Evolutionary conservation across 1,140 invertebrate genomes (phyloP).

Genomic region (Drosophila tsacasi): DNA sequence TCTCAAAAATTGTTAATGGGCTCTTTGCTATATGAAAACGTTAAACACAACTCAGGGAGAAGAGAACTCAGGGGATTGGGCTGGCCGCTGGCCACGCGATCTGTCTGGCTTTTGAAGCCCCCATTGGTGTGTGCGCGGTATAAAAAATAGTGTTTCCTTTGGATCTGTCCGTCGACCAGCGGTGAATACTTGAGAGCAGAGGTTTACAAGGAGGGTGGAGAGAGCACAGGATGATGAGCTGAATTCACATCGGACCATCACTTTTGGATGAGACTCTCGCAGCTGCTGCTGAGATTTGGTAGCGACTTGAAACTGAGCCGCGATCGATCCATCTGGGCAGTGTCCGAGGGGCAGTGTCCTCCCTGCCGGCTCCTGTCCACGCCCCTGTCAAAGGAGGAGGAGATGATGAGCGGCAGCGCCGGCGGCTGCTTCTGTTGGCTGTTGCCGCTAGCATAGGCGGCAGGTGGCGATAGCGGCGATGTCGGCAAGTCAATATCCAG

Average conservation of each 20-base stretch:
- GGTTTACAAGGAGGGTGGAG: conserved; percentile 7
- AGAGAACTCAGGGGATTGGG: conserved; percentile 19
- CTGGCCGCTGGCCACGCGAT: conserved; percentile 25
- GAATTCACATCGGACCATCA: conserved; percentile 65
- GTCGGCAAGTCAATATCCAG: conserved; percentile 77
- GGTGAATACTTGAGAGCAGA: conserved; percentile 59
- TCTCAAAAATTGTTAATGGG: conserved; percentile 82
- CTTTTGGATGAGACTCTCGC: conserved; percentile 87
- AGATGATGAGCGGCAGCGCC: conserved; percentile 33
- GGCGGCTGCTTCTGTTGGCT: conserved; percentile 50
- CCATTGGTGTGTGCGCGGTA: conserved; percentile 47
- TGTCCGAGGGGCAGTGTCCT: conserved; percentile 36
- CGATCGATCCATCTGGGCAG: conserved; percentile 66
- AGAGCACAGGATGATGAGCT: conserved; percentile 4
- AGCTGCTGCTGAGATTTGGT: conserved; percentile 89
- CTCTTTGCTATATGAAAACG: conserved; percentile 50
- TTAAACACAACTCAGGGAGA: conserved; percentile 16
- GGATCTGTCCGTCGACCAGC: conserved; percentile 43
- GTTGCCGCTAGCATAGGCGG: conserved; percentile 56
- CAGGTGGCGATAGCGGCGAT: conserved; percentile 75
- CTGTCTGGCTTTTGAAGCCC: conserved; percentile 41
- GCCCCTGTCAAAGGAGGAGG: conserved; percentile 74
- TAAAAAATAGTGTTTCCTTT: conserved; percentile 55
- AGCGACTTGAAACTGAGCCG: conserved; percentile 87
- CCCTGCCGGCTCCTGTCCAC: conserved; percentile 37